Evolutionary conservation across 2,888 invertebrate genomes (phyloP).

Genomic region (Automeris io): DNA sequence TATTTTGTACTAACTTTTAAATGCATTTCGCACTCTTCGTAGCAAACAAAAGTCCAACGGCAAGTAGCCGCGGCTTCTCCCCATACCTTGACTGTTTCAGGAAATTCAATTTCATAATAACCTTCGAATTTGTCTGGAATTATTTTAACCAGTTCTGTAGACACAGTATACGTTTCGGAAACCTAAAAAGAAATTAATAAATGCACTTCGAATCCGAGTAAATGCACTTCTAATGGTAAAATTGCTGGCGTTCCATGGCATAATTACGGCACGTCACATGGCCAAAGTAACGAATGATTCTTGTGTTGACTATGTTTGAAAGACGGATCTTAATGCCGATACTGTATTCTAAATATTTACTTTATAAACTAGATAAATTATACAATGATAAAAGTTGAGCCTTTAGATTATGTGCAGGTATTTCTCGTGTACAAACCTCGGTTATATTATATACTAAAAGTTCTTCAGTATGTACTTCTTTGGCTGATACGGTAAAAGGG

Average conservation of each 20-base stretch:
- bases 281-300: too few relatives aligned
- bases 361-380: too few relatives aligned
- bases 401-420: too few relatives aligned
- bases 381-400: too few relatives aligned
- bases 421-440: constrained; percentile 46
- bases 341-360: too few relatives aligned
- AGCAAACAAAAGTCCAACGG: constrained; percentile 53
- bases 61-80: constrained; percentile 61
- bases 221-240: too few relatives aligned
- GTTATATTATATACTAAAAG: constrained; percentile 57
- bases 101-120: constrained; percentile 55
- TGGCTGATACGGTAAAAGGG: constrained; percentile 41
- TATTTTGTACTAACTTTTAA: constrained; percentile 35
- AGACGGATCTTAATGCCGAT: too few relatives aligned
- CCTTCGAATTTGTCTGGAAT: constrained; percentile 57
- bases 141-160: constrained; percentile 46
- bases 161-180: constrained; percentile 51
- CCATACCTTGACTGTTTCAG: constrained; percentile 59
- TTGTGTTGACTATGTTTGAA: too few relatives aligned
- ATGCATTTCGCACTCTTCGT: constrained; percentile 53
- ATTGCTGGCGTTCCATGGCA: too few relatives aligned
- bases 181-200: constrained; percentile 25
- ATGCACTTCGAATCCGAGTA: too few relatives aligned
- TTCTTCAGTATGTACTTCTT: constrained; percentile 43
- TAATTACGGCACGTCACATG: too few relatives aligned